Base-by-base conservation (phyloP, 2,797 vertebrate species). In the Mus caroli region DNA sequence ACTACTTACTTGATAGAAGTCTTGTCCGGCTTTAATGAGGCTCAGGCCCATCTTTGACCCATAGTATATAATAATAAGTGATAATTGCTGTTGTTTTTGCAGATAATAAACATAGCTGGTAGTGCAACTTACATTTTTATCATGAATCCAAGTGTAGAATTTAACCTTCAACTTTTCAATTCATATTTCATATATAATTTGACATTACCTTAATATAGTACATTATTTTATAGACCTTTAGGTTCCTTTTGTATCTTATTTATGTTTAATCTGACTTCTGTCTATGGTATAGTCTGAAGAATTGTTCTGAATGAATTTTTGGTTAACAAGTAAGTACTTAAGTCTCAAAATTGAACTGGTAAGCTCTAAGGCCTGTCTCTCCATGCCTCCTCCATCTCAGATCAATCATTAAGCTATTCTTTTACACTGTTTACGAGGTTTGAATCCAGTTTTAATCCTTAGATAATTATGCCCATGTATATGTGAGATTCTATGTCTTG, bases 251-350 rank as follows among this genome's bases (percentile, higher is more conserved):
- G 58, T 89, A 52, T 52, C 12, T 92, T 75, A 83, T 80, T 92
- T 83, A 58, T 88, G 78, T 95, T 92, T 91, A 84, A 95, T 24
- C 22, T 64, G 6, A 24, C 37, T 34, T 10, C 26, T 88, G 7
- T 91, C 62, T 94, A 95, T 94, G 87, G 60, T 87, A 43, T 60
- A 22, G 15, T 80, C 76, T 96, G 11, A 67, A 88, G 46, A 88
- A 80, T 95, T 15, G 22, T 92, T 97, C 71, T n/a, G 37, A 91
- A 78, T 89, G 69, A 96, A 89, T 79, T 94, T 92, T 92, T 88
- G 31, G 26, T 89, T 80, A 64, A 80, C 28, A 94, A 54, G 26
- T 54, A 94, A 54, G 26, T 54, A 46, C 28, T 78, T 93, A 90
- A 88, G 73, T 93, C 31, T 93, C 83, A 94, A 60, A 95, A 91